phyloP scores from a whole-genome alignment of 2,113 vertebrate genomes.

The Nymphicus hollandicus region DNA sequence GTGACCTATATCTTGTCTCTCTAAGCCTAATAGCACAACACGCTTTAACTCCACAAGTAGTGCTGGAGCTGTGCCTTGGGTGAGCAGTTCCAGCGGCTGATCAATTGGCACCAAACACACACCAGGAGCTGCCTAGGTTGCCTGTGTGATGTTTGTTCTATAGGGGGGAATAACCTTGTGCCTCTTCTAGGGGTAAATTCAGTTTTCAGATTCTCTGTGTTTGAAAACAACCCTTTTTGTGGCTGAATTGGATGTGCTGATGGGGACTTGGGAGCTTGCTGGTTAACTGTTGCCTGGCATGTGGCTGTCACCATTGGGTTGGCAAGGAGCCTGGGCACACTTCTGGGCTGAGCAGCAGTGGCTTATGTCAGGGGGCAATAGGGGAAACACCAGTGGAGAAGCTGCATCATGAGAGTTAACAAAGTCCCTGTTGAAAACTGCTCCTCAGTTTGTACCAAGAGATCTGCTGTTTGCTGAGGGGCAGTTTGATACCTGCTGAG shows the following conservation, averaged over 20 bases:
- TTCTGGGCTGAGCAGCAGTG: not conserved
- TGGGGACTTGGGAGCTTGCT: not conserved
- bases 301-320: not conserved
- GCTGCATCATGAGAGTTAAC: not conserved
- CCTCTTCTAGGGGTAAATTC: not conserved
- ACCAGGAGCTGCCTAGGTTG: not conserved
- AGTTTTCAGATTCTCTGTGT: rapidly evolving
- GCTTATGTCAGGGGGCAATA: not conserved
- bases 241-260: not conserved
- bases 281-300: not conserved
- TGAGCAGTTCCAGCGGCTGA: not conserved
- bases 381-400: not conserved
- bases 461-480: not conserved
- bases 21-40: not conserved
- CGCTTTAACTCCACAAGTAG: not conserved
- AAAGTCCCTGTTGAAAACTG: not conserved
- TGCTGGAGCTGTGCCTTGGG: not conserved
- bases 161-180: rapidly evolving
- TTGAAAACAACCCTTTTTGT: rapidly evolving
- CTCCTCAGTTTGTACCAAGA: not conserved
- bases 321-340: not conserved
- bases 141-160: rapidly evolving
- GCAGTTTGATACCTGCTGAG: not conserved
- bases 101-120: rapidly evolving
- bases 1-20: not conserved